Percentiles rank a stretch among this genome's conserved stretches.
These are phyloP conservation scores for Malachius bipustulatus DNA, from an alignment of 2,888 invertebrate genomes.

Conservation along the genomic window DNA sequence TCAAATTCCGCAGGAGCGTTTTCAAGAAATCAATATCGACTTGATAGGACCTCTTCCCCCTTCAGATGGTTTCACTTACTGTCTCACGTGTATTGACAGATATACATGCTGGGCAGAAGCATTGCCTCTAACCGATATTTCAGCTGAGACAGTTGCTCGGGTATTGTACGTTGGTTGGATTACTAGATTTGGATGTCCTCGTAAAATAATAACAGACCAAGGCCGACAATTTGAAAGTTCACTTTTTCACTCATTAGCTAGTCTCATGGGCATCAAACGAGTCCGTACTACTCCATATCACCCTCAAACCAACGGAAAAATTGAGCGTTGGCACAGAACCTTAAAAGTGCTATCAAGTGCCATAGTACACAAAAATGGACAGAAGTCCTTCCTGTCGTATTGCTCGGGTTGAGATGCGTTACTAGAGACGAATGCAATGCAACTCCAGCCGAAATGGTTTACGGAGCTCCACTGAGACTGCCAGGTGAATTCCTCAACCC, in stretches of 20 bases:
- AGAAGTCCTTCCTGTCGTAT: constrained; percentile 19
- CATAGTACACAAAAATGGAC: constrained; percentile 18
- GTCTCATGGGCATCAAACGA: too few species aligned
- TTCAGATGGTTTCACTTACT: constrained; percentile 10
- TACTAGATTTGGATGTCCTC: constrained; percentile 7
- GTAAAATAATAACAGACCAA: constrained; percentile 7
- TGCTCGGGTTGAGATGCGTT: constrained; percentile 22
- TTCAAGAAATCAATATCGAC: constrained; percentile 6
- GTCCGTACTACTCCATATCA: too few species aligned
- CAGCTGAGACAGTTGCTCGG: constrained; percentile 10
- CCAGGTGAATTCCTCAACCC: constrained; percentile 15
- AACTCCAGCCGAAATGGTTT: constrained; percentile 17
- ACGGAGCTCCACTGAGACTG: constrained; percentile 15
- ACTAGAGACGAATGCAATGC: constrained; percentile 18
- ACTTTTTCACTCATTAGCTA: too few species aligned
- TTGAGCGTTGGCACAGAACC: too few species aligned
- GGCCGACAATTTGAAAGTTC: too few species aligned
- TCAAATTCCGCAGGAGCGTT: constrained; percentile 3
- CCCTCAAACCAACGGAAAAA: too few species aligned
- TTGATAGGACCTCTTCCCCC: constrained; percentile 8
- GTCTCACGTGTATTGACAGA: constrained; percentile 10
- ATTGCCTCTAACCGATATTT: constrained; percentile 6
- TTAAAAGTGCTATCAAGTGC: constrained; percentile 20
- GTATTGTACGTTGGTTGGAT: constrained; percentile 11
- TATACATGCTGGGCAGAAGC: constrained; percentile 10